Evolutionary conservation across 2,888 invertebrate species (phyloP).

Genomic region (Heliconius ismenius): DNA sequence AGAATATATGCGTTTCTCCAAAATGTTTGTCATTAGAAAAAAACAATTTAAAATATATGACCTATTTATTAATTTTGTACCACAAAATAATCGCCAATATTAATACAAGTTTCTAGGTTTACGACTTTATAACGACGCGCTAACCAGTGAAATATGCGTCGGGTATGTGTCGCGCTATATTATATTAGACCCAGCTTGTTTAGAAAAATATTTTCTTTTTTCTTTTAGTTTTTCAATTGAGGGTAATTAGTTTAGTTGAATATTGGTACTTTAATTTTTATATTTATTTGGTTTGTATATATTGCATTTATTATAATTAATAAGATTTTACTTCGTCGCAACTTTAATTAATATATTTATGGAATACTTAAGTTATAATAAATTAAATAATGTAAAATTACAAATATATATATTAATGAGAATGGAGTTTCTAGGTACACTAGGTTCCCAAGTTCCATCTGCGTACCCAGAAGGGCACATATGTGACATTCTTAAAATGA

Average conservation of each 20-base stretch:
- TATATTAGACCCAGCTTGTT: conserved; percentile 44
- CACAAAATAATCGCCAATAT: conserved; percentile 50
- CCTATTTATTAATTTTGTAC: conserved; percentile 42
- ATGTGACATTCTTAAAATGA: not conserved
- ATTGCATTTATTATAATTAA: too few relatives aligned
- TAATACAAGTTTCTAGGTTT: conserved; percentile 71
- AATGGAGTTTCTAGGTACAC: too few relatives aligned
- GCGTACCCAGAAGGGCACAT: too few relatives aligned
- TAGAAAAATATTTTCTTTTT: conserved; percentile 24
- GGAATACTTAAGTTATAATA: too few relatives aligned
- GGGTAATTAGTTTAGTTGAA: conserved; percentile 11
- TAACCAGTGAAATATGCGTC: conserved; percentile 67
- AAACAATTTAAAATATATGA: too few relatives aligned
- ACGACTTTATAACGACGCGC: conserved; percentile 75
- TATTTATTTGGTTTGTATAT: too few relatives aligned
- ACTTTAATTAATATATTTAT: too few relatives aligned
- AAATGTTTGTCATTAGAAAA: not conserved
- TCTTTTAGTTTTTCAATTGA: conserved; percentile 25
- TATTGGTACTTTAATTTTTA: not conserved
- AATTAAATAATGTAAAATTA: too few relatives aligned
- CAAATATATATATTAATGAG: too few relatives aligned
- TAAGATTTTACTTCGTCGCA: too few relatives aligned
- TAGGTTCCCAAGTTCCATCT: too few relatives aligned
- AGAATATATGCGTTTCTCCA: too few relatives aligned
- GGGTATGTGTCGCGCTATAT: conserved; percentile 49